Conservation (phyloP, 1,140 invertebrate species). For the Drosophila kikkawai region DNA sequence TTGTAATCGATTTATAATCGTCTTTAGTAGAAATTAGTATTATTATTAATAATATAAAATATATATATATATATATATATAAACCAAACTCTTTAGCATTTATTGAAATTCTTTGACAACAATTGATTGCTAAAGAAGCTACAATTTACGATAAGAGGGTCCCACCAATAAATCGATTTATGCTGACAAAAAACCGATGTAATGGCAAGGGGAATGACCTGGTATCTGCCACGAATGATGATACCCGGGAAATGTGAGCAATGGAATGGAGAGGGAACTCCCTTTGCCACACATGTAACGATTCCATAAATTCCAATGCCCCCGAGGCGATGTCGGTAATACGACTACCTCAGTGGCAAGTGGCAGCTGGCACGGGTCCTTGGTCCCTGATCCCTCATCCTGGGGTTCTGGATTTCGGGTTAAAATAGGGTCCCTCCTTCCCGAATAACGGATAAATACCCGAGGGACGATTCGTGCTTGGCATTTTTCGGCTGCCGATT, state of each 20-base stretch:
- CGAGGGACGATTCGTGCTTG: slow-evolving; percentile 33
- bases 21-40: no score
- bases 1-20: no score
- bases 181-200: slow-evolving; percentile 34
- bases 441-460: slow-evolving; percentile 21
- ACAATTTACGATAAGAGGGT: slow-evolving; percentile 7
- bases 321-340: slow-evolving; percentile 32
- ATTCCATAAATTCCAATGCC: slow-evolving; percentile 40
- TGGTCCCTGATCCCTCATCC: background rate
- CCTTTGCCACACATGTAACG: slow-evolving; percentile 8
- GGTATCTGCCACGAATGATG: slow-evolving; percentile 20
- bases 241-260: slow-evolving; percentile 9
- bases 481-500: slow-evolving; percentile 70
- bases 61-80: background rate
- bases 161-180: slow-evolving; percentile 31
- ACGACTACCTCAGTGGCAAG: slow-evolving; percentile 47
- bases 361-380: slow-evolving; percentile 16
- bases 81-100: background rate
- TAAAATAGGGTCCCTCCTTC: background rate
- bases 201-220: slow-evolving; percentile 30
- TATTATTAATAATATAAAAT: no score
- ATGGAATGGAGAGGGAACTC: background rate
- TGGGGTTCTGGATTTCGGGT: background rate
- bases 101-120: background rate
- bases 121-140: slow-evolving; percentile 19